phyloP scores from a whole-genome alignment of 2,797 vertebrate genomes.

The Mallotus villosus region DNA sequence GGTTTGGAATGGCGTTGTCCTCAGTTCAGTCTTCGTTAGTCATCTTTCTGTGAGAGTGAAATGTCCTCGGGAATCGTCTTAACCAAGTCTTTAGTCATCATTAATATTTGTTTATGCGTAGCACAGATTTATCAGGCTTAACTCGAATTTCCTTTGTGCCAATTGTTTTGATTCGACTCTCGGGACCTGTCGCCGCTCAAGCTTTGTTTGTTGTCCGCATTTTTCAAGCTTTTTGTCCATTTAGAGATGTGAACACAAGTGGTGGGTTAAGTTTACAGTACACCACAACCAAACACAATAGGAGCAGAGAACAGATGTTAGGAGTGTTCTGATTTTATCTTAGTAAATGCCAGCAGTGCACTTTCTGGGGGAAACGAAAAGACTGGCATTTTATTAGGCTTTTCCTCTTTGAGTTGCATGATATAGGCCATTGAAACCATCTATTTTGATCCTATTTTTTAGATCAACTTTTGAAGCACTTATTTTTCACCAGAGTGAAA shows the following conservation, averaged over 20 bases:
- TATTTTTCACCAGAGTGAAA: constrained; percentile 40
- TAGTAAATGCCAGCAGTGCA: constrained; percentile 54
- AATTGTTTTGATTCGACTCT: constrained; percentile 29
- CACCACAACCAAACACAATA: not conserved
- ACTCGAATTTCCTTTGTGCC: constrained; percentile 49
- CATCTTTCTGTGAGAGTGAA: constrained; percentile 38
- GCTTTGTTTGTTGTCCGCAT: constrained; percentile 2
- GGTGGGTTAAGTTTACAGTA: constrained; percentile 8
- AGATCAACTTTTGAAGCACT: constrained; percentile 51
- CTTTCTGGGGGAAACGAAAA: constrained; percentile 23
- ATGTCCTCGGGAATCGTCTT: constrained; percentile 15
- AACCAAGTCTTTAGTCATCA: constrained; percentile 15
- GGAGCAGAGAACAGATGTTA: constrained; percentile 3
- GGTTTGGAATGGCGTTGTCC: constrained; percentile 32
- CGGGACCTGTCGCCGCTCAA: constrained; percentile 13
- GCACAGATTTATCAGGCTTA: not conserved
- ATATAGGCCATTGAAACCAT: constrained; percentile 24
- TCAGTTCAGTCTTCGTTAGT: constrained; percentile 38
- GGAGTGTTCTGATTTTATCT: constrained; percentile 43
- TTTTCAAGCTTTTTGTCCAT: not conserved
- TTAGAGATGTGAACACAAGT: not conserved
- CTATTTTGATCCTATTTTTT: constrained; percentile 24
- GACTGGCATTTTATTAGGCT: constrained; percentile 28
- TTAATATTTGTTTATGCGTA: not conserved
- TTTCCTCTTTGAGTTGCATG: constrained; percentile 48